Conservation (phyloP, 2,113 vertebrate species). For the Oreocharis arfaki region DNA sequence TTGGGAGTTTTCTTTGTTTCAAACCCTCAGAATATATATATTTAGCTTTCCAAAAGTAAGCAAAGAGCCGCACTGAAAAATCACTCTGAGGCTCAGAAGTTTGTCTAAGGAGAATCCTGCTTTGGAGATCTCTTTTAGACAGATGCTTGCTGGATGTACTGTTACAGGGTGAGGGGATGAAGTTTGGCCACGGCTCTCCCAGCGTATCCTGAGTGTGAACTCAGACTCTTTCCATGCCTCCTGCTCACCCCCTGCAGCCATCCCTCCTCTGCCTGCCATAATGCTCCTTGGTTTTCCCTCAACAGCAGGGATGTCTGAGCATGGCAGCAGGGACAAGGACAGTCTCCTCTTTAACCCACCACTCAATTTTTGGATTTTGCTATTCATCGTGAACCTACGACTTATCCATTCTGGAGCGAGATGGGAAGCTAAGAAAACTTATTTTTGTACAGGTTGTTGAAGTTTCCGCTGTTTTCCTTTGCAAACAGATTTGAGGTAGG, state of each 20-base stretch:
- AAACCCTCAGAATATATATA: neutral
- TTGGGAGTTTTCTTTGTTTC: neutral
- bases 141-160: neutral
- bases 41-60: neutral
- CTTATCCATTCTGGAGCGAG: neutral
- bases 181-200: neutral
- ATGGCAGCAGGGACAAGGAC: neutral
- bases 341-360: neutral
- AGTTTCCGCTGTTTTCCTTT: neutral
- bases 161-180: neutral
- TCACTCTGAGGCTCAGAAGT: neutral
- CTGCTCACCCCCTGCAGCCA: neutral
- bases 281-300: neutral
- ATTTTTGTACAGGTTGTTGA: neutral
- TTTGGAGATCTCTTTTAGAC: neutral
- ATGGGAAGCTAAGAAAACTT: neutral
- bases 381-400: neutral
- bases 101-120: neutral
- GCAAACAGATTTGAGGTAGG: neutral
- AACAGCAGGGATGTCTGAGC: neutral
- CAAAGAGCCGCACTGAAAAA: neutral
- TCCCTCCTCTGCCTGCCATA: neutral
- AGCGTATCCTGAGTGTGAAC: rapidly evolving
- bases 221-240: neutral
- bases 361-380: neutral